Conservation (phyloP, 2,888 invertebrate species). For the Eledona agricola region DNA sequence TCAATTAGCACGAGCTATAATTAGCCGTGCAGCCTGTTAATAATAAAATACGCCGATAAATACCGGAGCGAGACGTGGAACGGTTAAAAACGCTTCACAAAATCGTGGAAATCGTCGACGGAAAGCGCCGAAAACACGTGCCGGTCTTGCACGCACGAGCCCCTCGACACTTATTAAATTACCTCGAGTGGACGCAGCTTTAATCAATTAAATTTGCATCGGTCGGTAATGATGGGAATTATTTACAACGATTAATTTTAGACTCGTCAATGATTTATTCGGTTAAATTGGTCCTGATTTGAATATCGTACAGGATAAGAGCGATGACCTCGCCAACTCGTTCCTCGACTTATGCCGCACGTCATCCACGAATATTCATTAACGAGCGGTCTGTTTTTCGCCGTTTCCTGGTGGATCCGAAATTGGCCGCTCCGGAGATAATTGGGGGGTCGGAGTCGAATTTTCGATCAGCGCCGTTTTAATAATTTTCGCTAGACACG, state of each 20-base stretch:
- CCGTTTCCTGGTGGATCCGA: slow-evolving; percentile 3
- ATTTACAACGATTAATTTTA: slow-evolving; percentile 34
- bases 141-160: slow-evolving; percentile 26
- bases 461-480: slow-evolving; percentile 29
- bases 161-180: slow-evolving; percentile 32
- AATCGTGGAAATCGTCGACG: neutral
- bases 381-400: slow-evolving; percentile 10
- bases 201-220: slow-evolving; percentile 36
- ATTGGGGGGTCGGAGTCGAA: slow-evolving; percentile 18
- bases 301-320: slow-evolving; percentile 29
- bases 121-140: neutral
- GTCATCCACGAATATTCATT: slow-evolving; percentile 14
- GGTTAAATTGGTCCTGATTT: slow-evolving; percentile 33
- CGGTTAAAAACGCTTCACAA: slow-evolving; percentile 4
- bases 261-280: slow-evolving; percentile 31
- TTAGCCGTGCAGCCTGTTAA: slow-evolving; percentile 40
- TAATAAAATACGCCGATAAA: slow-evolving; percentile 37
- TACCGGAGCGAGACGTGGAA: slow-evolving; percentile 19
- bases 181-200: slow-evolving; percentile 9
- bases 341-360: slow-evolving; percentile 18
- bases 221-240: slow-evolving; percentile 25
- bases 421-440: slow-evolving; percentile 15
- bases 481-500: slow-evolving; percentile 32
- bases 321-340: slow-evolving; percentile 28
- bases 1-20: slow-evolving; percentile 44